A percentile compares a stretch with the other conserved stretches of the same genome.
phyloP scores from a whole-genome alignment of 2,888 invertebrate species.

The Lamellibrachia columna region DNA sequence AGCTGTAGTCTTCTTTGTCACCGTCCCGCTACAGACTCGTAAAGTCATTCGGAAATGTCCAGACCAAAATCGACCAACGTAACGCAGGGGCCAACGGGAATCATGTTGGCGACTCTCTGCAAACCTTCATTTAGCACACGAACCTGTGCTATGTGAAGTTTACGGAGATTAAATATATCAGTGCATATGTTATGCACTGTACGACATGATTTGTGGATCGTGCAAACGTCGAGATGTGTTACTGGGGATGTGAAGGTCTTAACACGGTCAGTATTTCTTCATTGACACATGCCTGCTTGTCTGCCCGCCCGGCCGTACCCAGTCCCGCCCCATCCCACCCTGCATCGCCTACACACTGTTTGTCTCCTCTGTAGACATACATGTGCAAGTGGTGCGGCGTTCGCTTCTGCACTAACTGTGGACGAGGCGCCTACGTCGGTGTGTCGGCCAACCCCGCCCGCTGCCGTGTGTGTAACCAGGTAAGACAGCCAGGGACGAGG shows the following conservation, averaged over 20 bases:
- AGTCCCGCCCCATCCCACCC: not conserved
- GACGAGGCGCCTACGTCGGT: constrained; percentile 58
- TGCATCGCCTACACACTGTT: not conserved
- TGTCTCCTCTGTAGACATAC: constrained; percentile 51
- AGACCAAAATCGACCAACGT: no score
- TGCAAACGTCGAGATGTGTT: not conserved
- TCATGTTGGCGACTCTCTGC: no score
- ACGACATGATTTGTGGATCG: not conserved
- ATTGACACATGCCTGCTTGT: not conserved
- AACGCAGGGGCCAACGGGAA: no score
- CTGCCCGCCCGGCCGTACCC: not conserved
- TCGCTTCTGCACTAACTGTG: constrained; percentile 60
- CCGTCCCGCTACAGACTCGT: no score
- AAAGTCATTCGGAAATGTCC: no score
- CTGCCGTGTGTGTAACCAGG: constrained; percentile 61
- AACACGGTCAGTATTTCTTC: not conserved
- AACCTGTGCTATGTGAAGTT: no score
- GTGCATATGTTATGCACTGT: no score
- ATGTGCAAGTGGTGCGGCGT: constrained; percentile 66
- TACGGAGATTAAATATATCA: no score
- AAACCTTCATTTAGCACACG: no score
- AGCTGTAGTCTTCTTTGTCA: no score
- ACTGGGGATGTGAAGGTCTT: not conserved
- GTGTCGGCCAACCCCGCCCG: constrained; percentile 54
- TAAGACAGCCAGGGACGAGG: constrained; percentile 25